These are phyloP conservation scores for Zoanthus sansibaricus DNA, from an alignment of 92 coral and sea anemone genomes.

Conservation along the genomic window DNA sequence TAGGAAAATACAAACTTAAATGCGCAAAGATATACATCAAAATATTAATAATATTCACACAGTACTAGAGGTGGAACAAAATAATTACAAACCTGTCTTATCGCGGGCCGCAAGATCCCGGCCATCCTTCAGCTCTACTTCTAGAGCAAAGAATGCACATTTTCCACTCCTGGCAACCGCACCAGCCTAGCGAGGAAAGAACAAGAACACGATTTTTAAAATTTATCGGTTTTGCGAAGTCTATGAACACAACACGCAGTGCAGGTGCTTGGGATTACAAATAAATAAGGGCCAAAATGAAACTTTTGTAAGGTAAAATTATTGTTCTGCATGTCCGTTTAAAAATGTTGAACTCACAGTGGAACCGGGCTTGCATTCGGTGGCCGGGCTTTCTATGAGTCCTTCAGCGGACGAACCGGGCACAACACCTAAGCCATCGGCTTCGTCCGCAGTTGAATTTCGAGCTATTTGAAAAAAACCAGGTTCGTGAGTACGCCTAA, in stretches of 20 bases:
- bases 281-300: neutral
- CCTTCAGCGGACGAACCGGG: constrained; percentile 72
- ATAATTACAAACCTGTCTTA: constrained; percentile 80
- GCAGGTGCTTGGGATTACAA: neutral
- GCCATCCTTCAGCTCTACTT: constrained; percentile 98
- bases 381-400: constrained; percentile 84
- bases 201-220: constrained; percentile 13
- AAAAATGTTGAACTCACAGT: constrained; percentile 72
- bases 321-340: neutral
- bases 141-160: constrained; percentile 99
- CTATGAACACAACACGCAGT: constrained; percentile 9
- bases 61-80: neutral
- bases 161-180: constrained; percentile 97
- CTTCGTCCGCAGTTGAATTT: constrained; percentile 78
- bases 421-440: constrained; percentile 69
- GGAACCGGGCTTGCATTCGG: constrained; percentile 96
- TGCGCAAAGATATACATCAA: neutral
- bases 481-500: constrained; percentile 78
- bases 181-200: constrained; percentile 78
- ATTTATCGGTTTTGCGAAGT: neutral
- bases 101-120: constrained; percentile 98
- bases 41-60: neutral
- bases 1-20: too few relatives aligned
- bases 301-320: neutral
- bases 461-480: constrained; percentile 95